Conservation (phyloP, 2,113 vertebrate species). For the Hyaena hyaena region DNA sequence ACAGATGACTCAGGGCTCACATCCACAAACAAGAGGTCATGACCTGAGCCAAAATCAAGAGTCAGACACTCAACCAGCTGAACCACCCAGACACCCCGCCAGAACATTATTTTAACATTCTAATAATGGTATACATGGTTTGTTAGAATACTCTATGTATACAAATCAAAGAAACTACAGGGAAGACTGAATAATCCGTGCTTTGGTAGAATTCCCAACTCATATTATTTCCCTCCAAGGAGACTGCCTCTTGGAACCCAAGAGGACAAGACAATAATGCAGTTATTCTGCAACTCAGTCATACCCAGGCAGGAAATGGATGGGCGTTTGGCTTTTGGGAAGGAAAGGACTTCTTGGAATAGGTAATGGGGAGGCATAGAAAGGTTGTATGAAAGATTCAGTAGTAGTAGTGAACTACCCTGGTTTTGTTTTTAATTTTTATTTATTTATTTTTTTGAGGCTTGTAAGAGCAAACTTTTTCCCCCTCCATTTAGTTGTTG, state of each 20-base stretch:
- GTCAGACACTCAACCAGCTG: too few species aligned
- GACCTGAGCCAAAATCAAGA: too few species aligned
- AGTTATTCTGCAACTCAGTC: not conserved
- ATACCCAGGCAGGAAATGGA: not conserved
- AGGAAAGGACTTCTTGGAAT: not conserved
- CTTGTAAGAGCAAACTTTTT: too few species aligned
- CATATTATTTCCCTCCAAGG: not conserved
- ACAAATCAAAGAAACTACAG: not conserved
- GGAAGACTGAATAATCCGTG: not conserved
- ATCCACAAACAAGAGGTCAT: too few species aligned
- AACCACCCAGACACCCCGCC: too few species aligned
- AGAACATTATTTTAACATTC: not conserved
- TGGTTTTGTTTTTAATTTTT: too few species aligned
- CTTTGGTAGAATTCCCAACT: not conserved
- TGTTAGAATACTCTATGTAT: not conserved
- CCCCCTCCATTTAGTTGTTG: too few species aligned
- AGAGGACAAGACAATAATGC: not conserved
- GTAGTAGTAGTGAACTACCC: not conserved
- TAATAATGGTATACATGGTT: not conserved
- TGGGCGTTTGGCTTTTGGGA: not conserved
- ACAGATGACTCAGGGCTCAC: too few species aligned
- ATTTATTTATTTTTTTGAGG: too few species aligned
- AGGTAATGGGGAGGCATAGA: not conserved
- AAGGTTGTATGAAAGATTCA: not conserved
- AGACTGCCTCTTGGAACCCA: not conserved